Evolutionary conservation across 2,888 invertebrate genomes (phyloP), one percentile per base, ranked within the genome.

Genomic region (Troides oblongomaculatus): DNA sequence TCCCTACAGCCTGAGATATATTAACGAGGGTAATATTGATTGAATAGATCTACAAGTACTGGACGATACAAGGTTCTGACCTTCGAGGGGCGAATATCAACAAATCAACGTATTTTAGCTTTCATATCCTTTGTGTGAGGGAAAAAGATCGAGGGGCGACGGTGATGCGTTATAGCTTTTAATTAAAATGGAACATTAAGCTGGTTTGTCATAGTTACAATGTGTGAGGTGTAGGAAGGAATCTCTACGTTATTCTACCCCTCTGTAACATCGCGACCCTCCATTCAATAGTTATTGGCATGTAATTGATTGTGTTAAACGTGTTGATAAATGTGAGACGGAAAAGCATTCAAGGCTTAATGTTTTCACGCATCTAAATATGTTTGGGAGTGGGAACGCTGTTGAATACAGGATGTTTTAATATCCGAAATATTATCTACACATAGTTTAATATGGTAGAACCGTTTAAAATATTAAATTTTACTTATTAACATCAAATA

Each of bases 111-210:
- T 77, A 82, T 85, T 80, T 81, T 76, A 76, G 76, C 77, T 75
- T 77, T 81, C 80, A 84, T 83, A 80, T 75, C 72, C 72, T 79
- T 81, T 84, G 80, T 84, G 79, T 80, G 74, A 75, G 76, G 17
- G 78, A 80, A 77, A 77, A 80, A 14, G 80, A 50, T 68, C 69
- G 69, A 82, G 83, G 85, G 86, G 84, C 78, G 81, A 82, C 74
- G 79, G 77, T 83, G 86, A 86, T 84, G 88, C 85, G 87, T 91
- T 90, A 91, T 89, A 90, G 87, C 81, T 91, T 91, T 91, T 90
- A 90, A 92, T 92, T 90, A 88, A 87, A 89, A 86, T 80, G 83
- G 86, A 81, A 82, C 87, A 84, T 87, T 89, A 84, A 83, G 82
- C 78, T 78, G 77, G 83, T 84, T 84, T 81, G 81, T 82, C 80